Percentiles rank a stretch among this genome's conserved stretches.
Evolutionary conservation across 1,140 invertebrate species (phyloP).

Genomic region (Homarus americanus): DNA sequence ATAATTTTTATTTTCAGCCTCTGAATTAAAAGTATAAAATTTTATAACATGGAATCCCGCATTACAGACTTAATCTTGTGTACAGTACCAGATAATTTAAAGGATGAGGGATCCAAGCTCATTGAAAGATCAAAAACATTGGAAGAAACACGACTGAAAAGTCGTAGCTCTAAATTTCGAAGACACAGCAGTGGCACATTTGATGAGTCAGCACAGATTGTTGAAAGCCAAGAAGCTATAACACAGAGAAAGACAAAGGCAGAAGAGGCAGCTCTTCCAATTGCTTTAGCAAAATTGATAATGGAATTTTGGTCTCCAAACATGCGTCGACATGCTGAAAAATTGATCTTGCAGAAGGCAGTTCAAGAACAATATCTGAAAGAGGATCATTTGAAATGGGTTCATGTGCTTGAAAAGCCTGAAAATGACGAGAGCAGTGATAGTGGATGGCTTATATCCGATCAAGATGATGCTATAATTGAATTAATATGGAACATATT

Average conservation of each 20-base stretch:
- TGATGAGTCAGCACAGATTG: neutral
- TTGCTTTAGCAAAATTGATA: constrained; percentile 46
- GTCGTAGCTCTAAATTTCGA: neutral
- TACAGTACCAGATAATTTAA: constrained; percentile 20
- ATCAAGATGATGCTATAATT: constrained; percentile 51
- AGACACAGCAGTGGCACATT: neutral
- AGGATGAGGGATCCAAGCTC: neutral
- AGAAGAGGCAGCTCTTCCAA: constrained; percentile 13
- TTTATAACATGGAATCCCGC: constrained; percentile 27
- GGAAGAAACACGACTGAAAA: constrained; percentile 29
- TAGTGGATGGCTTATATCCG: constrained; percentile 35
- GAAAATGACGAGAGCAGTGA: neutral
- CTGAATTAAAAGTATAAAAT: neutral
- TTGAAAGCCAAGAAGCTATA: neutral
- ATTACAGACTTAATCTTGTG: constrained; percentile 5
- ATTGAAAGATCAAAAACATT: neutral
- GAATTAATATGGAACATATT: constrained; percentile 52
- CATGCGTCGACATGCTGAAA: constrained; percentile 55
- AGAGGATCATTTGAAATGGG: constrained; percentile 36
- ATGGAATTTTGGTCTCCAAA: constrained; percentile 59
- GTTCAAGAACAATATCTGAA: constrained; percentile 35
- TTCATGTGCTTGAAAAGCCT: constrained; percentile 28
- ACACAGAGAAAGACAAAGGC: constrained; percentile 1
- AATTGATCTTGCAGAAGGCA: constrained; percentile 40
- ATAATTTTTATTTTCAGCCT: neutral